These are phyloP conservation scores for Ophion ellenae DNA, from an alignment of 2,888 invertebrate genomes.

Conservation along the genomic window DNA sequence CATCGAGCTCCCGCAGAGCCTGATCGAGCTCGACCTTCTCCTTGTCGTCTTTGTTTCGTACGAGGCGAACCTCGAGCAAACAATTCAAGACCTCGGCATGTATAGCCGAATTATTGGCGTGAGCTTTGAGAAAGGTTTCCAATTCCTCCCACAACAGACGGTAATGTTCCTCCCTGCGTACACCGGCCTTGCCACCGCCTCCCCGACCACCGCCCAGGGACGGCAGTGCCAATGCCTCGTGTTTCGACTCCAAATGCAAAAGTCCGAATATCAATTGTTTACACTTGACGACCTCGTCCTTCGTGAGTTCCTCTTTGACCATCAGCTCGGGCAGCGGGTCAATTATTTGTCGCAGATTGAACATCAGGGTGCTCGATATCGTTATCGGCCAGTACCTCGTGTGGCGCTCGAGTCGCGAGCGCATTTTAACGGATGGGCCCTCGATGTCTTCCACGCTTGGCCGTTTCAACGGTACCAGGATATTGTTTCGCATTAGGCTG, in stretches of 20 bases:
- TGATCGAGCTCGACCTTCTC: slow-evolving; percentile 87
- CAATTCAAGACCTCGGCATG: slow-evolving; percentile 92
- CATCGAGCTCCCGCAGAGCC: slow-evolving; percentile 86
- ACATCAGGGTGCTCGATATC: slow-evolving; percentile 94
- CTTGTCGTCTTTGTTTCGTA: slow-evolving; percentile 84
- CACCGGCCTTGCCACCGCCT: slow-evolving; percentile 82
- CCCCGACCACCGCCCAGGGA: slow-evolving; percentile 88
- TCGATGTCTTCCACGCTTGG: slow-evolving; percentile 81
- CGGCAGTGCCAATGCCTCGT: slow-evolving; percentile 91
- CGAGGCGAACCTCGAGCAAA: slow-evolving; percentile 89
- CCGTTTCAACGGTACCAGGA: slow-evolving; percentile 89
- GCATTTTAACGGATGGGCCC: slow-evolving; percentile 87
- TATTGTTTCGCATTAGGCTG: slow-evolving; percentile 93
- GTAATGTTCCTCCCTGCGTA: slow-evolving; percentile 93
- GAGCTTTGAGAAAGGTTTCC: slow-evolving; percentile 92
- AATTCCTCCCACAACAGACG: slow-evolving; percentile 95
- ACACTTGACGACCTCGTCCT: slow-evolving; percentile 94
- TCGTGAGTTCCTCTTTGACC: slow-evolving; percentile 91
- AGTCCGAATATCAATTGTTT: slow-evolving; percentile 93
- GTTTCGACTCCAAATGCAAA: slow-evolving; percentile 92
- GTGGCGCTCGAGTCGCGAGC: slow-evolving; percentile 89
- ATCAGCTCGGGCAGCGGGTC: slow-evolving; percentile 92
- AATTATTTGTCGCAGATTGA: slow-evolving; percentile 91
- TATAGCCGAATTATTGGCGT: slow-evolving; percentile 86
- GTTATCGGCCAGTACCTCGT: slow-evolving; percentile 96